Evolutionary conservation across 2,797 vertebrate species (phyloP), one percentile per base, ranked within the genome.

Genomic region (Crossoptilon crossoptilon): DNA sequence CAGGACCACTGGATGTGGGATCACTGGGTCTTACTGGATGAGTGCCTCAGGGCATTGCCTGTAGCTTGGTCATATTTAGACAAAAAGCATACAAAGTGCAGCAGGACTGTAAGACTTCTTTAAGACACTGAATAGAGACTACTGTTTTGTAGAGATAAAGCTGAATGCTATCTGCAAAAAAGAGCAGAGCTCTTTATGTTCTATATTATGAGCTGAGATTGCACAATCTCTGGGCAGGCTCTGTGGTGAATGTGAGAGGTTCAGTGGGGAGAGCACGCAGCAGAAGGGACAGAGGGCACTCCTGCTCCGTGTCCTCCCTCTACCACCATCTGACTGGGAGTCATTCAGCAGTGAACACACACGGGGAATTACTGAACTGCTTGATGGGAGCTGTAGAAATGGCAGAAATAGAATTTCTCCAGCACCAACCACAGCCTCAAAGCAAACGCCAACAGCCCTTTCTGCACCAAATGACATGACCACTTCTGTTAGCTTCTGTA

Each of bases 101-200:
- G 66, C 53, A 94, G 80, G 58, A 84, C 66, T 48, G 7, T 43
- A 85, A 77, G 75, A 51, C 35, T 72, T 93, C 48, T 84, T 84
- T 44, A 91, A 90, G 71, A 84, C 55, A 68, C 26, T 88, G 81
- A 84, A 85, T n/a, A 82, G 77, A 71, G 39, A 74, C 48, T 48
- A 72, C 23, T 91, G 71, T 93, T 79, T 77, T 59, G 24, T 26
- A 66, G 66, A 62, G 75, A 90, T 71, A 94, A 87, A 91, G 60
- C 41, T 2, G 6, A 89, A 84, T 0, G 9, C 35, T 84, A 68
- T 59, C 60, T 68, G 43, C 13, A 84, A 84, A 83, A 81, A 59
- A 44, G 13, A 75, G 27, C 22, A 79, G n/a, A 31, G 49, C 55
- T 90, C 41, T 91, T 82, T 58, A 46, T 58, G 17, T 46, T 90